A percentile compares a stretch with the other conserved stretches of the same genome.
phyloP scores from a whole-genome alignment of 2,888 invertebrate genomes.

The Hyalella azteca region DNA sequence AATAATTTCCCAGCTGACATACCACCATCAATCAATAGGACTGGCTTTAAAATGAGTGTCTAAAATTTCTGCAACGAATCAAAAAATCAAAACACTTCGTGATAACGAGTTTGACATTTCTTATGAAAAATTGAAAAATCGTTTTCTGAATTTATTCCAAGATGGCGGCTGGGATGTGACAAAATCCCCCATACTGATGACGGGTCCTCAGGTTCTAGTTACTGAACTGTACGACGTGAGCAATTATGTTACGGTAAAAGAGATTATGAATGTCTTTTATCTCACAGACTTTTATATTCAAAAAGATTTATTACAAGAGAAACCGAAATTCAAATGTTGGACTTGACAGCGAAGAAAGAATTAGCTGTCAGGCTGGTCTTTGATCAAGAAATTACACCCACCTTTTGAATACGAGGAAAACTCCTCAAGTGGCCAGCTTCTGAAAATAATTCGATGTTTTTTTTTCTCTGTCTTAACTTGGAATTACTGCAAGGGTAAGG shows the following conservation, averaged over 20 bases:
- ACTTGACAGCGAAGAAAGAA: no score
- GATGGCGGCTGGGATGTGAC: not conserved
- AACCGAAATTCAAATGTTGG: not conserved
- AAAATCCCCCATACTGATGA: not conserved
- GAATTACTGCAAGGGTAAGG: no score
- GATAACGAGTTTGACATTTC: not conserved
- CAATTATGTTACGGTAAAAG: no score
- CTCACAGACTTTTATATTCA: not conserved
- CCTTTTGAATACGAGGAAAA: no score
- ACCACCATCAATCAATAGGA: not conserved
- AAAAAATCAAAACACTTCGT: not conserved
- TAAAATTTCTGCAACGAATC: not conserved
- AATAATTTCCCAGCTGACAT: not conserved
- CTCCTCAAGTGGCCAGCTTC: no score
- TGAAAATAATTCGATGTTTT: no score
- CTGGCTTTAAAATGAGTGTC: not conserved
- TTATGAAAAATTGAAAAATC: not conserved
- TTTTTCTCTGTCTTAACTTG: no score
- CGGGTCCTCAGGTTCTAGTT: not conserved
- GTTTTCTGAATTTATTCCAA: not conserved
- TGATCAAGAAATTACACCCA: no score
- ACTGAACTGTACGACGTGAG: not conserved
- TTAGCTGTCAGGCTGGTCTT: no score
- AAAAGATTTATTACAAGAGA: not conserved
- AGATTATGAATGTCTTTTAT: not conserved